Evolutionary conservation across 2,888 invertebrate genomes (phyloP), one percentile per base, ranked within the genome.

Genomic region (Sympetrum striolatum): DNA sequence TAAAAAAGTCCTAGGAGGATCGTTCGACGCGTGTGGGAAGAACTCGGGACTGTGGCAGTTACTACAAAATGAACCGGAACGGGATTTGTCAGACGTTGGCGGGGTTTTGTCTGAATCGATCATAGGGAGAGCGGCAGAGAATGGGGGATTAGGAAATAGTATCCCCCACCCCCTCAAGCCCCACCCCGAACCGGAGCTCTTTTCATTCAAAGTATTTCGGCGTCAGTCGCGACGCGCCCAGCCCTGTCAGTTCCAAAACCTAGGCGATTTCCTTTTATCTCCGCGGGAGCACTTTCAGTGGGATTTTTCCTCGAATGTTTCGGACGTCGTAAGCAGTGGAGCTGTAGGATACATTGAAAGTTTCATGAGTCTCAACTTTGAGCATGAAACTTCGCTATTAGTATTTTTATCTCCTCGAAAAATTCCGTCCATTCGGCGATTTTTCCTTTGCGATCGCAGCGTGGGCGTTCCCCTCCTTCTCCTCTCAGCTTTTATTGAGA

Each of bases 211-310:
- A 86, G 60, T 86, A 86, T 86, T 86, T 60, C 86, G 37, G 86
- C 60, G 37, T 86, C 86, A 60, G 86, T 60, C 22, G 86, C 60
- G 82, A 58, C 58, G 82, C 82, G 82, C 58, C 58, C 82, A 35
- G 31, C 35, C 37, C 86, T 86, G 86, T 86, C 86, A 86, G n/a
- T 86, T 86, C 60, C 86, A 86, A 86, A 31, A 37, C n/a, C 60
- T 31, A 60, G 64, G 86, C 86, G 86, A 86, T 86, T 86, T 86
- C 86, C 86, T 86, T 86, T 86, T 86, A 86, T 86, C 86, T 60
- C 86, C 8, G 64, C 60, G 64, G 86, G 86, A 39, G 64, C 31
- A 31, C 73, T 73, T 73, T 73, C 31, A 31, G 73, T 31, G 14
- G 31, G 73, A 73, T 73, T 73, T 53, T 73, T 31, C 73, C 73